Evolutionary conservation across 1,140 invertebrate genomes (phyloP).

Genomic region (Brachystomella parvula): DNA sequence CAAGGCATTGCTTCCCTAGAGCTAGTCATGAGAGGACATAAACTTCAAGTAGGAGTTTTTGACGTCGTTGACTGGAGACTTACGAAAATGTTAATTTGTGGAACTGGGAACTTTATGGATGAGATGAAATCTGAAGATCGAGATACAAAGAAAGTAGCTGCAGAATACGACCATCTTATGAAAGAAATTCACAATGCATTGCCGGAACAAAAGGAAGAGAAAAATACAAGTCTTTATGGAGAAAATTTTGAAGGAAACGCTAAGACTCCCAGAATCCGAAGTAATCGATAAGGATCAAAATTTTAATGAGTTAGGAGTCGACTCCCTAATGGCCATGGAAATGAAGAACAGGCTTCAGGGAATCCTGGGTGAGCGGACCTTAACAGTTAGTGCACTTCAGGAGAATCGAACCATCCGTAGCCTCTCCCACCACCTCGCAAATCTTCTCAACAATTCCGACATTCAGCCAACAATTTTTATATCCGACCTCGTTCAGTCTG

Average conservation of each 20-base stretch:
- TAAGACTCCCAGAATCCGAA: slow-evolving; percentile 16
- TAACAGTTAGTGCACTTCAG: slow-evolving; percentile 2
- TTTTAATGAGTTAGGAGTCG: slow-evolving; percentile 25
- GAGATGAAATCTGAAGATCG: background rate
- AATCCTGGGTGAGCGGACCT: background rate
- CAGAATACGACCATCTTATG: background rate
- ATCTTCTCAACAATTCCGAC: background rate
- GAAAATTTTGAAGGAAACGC: slow-evolving; percentile 3
- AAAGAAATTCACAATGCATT: background rate
- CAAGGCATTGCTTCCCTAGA: slow-evolving; percentile 11
- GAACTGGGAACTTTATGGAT: background rate
- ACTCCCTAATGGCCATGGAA: slow-evolving; percentile 25
- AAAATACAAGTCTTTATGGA: slow-evolving; percentile 6
- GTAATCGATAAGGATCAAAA: slow-evolving; percentile 19
- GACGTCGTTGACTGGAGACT: slow-evolving; percentile 8
- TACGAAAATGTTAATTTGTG: background rate
- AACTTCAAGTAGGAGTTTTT: background rate
- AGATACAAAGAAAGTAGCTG: background rate
- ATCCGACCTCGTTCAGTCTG: background rate
- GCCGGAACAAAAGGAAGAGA: slow-evolving; percentile 8
- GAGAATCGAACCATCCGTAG: slow-evolving; percentile 1
- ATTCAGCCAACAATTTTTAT: background rate
- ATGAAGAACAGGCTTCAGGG: slow-evolving; percentile 22
- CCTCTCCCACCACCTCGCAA: no score
- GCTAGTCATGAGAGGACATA: background rate